phyloP scores from a whole-genome alignment of 2,888 invertebrate genomes.

The Calameuta pallipes region DNA sequence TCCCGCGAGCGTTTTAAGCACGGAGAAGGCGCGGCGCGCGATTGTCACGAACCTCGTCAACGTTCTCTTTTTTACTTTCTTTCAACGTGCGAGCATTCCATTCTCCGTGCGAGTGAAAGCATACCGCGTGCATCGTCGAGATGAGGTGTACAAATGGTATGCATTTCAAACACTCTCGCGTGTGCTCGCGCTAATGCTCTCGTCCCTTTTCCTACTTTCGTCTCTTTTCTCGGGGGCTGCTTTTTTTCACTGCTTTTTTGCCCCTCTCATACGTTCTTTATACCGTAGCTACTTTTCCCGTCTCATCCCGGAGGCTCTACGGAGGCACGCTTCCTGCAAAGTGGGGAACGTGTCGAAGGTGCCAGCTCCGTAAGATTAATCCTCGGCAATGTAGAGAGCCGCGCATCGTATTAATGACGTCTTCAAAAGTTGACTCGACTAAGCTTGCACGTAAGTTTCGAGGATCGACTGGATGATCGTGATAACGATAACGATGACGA shows the following conservation, averaged over 20 bases:
- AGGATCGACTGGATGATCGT: background rate
- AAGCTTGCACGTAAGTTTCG: background rate
- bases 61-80: background rate
- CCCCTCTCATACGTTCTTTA: background rate
- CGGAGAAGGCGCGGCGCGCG: background rate
- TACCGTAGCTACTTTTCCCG: background rate
- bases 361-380: constrained; percentile 43
- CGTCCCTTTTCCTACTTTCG: background rate
- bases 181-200: background rate
- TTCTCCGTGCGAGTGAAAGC: constrained; percentile 20
- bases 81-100: constrained; percentile 11
- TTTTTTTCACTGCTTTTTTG: constrained; percentile 7
- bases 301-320: background rate
- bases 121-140: constrained; percentile 20
- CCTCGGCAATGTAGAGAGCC: constrained; percentile 33
- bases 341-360: constrained; percentile 33
- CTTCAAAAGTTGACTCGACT: background rate
- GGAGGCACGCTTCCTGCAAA: background rate
- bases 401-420: background rate
- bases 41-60: background rate
- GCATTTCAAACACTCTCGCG: constrained; percentile 5
- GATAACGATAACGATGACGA: background rate
- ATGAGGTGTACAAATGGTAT: constrained; percentile 1
- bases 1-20: background rate
- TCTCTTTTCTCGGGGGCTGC: constrained; percentile 9